These are phyloP conservation scores for Anableps anableps DNA, from an alignment of 2,797 vertebrate species.

Conservation along the genomic window DNA sequence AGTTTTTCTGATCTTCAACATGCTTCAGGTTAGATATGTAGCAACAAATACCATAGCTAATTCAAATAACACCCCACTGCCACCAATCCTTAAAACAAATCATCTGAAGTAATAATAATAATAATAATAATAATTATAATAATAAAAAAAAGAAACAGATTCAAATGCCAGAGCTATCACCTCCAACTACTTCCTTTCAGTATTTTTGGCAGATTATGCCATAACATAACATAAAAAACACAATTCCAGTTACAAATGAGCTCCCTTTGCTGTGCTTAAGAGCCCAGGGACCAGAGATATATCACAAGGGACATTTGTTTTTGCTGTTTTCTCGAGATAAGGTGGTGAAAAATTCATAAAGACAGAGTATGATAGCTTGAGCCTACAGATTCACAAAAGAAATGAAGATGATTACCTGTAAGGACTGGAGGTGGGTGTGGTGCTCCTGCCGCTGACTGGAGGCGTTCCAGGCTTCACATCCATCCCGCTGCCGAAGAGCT, in stretches of 20 bases:
- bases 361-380: not conserved
- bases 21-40: too few species aligned
- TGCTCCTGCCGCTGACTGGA: slow-evolving; percentile 90
- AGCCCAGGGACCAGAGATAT: not conserved
- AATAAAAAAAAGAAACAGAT: not conserved
- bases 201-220: not conserved
- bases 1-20: too few species aligned
- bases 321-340: too few species aligned
- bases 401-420: slow-evolving; percentile 81
- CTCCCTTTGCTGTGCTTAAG: too few species aligned
- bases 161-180: not conserved
- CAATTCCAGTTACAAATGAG: not conserved
- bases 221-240: not conserved
- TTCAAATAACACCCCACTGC: not conserved
- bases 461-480: slow-evolving; percentile 97
- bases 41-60: too few species aligned
- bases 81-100: not conserved
- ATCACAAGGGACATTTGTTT: not conserved
- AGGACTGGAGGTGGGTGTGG: slow-evolving; percentile 94
- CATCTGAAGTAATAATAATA: not conserved
- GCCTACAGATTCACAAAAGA: not conserved
- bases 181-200: not conserved
- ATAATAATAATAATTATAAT: too few species aligned
- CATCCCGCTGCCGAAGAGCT: slow-evolving; percentile 93
- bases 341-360: not conserved